A percentile compares a stretch with the other conserved stretches of the same genome.
These are phyloP conservation scores for Blera fallax DNA, from an alignment of 2,888 invertebrate species.

Conservation along the genomic window DNA sequence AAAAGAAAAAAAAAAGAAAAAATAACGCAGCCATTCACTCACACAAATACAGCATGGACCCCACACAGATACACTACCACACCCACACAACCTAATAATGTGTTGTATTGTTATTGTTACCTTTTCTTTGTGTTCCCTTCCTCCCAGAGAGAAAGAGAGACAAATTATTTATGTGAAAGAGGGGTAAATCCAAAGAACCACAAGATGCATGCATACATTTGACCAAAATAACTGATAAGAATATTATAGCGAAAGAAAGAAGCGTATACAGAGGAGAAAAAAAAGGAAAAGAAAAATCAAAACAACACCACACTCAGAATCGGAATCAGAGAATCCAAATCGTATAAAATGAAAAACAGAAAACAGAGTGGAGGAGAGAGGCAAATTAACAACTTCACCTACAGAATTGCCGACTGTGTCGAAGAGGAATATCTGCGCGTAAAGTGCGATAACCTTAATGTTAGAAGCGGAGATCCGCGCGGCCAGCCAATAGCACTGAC, in stretches of 20 bases:
- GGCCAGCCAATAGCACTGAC: slow-evolving; percentile 12
- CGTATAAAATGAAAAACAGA: slow-evolving; percentile 17
- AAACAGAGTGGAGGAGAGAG: slow-evolving; percentile 1
- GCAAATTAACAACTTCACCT: slow-evolving; percentile 66
- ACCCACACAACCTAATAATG: neutral
- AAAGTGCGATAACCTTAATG: slow-evolving; percentile 71
- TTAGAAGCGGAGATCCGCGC: slow-evolving; percentile 59
- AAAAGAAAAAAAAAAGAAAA: slow-evolving; percentile 2
- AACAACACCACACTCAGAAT: slow-evolving; percentile 30
- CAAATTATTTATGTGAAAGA: neutral
- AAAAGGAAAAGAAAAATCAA: slow-evolving; percentile 36
- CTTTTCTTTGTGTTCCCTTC: slow-evolving; percentile 11
- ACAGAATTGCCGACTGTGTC: slow-evolving; percentile 53
- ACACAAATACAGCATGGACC: neutral
- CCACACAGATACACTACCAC: neutral
- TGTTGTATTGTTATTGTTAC: neutral
- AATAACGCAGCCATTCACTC: neutral
- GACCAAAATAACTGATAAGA: slow-evolving; percentile 69
- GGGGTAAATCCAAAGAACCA: slow-evolving; percentile 38
- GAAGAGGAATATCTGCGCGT: slow-evolving; percentile 61
- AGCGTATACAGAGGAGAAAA: neutral
- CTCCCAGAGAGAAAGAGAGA: neutral
- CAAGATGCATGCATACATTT: slow-evolving; percentile 62
- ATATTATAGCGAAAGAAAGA: slow-evolving; percentile 26
- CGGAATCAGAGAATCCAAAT: slow-evolving; percentile 20